Conservation (phyloP, 2,113 vertebrate species). For the Phoenicopterus ruber region DNA sequence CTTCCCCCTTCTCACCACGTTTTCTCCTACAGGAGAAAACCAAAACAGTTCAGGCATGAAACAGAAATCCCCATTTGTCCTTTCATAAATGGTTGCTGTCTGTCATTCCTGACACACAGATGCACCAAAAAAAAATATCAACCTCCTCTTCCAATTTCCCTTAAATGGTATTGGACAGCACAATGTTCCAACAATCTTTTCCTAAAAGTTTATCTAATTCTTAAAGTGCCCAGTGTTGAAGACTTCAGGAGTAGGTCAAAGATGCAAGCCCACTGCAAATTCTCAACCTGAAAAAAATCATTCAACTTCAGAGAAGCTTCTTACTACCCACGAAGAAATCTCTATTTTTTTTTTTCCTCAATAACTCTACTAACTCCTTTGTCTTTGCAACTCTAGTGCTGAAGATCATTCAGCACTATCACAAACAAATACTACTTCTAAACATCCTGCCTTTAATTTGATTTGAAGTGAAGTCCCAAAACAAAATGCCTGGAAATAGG, state of each 20-base stretch:
- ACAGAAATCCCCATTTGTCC: neutral
- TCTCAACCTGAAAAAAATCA: neutral
- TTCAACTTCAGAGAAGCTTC: neutral
- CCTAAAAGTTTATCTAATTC: neutral
- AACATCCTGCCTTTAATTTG: neutral
- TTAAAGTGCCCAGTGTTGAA: neutral
- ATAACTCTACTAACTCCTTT: neutral
- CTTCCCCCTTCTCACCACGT: constrained; percentile 96
- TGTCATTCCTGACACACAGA: neutral
- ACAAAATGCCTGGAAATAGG: neutral
- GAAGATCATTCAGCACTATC: neutral
- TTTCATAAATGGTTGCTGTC: neutral
- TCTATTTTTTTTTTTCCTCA: neutral
- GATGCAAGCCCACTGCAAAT: neutral
- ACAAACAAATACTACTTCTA: neutral
- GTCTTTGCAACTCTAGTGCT: neutral
- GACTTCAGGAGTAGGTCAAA: neutral
- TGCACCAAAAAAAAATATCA: neutral
- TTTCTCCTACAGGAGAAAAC: constrained; percentile 80
- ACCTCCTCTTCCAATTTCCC: neutral
- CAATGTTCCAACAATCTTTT: neutral
- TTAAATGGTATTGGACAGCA: neutral
- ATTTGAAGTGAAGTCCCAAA: neutral
- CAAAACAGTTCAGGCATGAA: neutral
- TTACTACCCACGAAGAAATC: neutral